Evolutionary conservation across 2,888 invertebrate species (phyloP), one percentile per base, ranked within the genome.

Genomic region (Harpalus rubripes): DNA sequence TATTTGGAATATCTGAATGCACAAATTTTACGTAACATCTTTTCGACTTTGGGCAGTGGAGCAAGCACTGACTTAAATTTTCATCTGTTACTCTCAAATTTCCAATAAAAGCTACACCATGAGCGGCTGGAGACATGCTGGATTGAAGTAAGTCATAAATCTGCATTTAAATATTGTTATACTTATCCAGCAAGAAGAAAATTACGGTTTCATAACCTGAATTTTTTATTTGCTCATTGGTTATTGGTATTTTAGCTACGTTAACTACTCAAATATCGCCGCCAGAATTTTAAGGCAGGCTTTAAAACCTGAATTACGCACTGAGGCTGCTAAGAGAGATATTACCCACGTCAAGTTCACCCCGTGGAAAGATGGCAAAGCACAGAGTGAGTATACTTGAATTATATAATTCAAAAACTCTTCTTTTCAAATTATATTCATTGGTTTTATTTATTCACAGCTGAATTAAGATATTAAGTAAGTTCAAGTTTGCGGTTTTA

Each of bases 201-300:
- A 58, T 44, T 41, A 10, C 32, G 5, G 26, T 39, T 74, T 18
- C n/a, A 78, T 78, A 78, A 78, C 44, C 81, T 52, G 10, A 18
- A 76, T 18, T n/a, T 16, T 41, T n/a, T 63, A 15, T 22, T n/a
- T 63, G 78, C 18, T 58, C 56, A 78, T 52, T 83, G 32, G 59
- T 41, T 58, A 58, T n/a, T 86, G 87, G 86, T 87, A 86, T 92
- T 92, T 81, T 91, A 99, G 98, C 93, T 99, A 99, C 93, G 96
- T 99, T 91, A 97, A 97, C 92, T 99, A 96, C 92, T 99, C 98
- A 85, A 96, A 96, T 91, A 97, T 99, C 90, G 98, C 98, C 89
- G 98, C 98, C 22, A 94, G 93, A 89, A 92, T 96, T 81, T 92
- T 98, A 85, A 94, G 98, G 85, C 93, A 95, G 89, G 94, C 97